A percentile compares a stretch with the other conserved stretches of the same genome.
phyloP scores from a whole-genome alignment of 1,140 invertebrate genomes.

The Phymorhynchus buccinoides region DNA sequence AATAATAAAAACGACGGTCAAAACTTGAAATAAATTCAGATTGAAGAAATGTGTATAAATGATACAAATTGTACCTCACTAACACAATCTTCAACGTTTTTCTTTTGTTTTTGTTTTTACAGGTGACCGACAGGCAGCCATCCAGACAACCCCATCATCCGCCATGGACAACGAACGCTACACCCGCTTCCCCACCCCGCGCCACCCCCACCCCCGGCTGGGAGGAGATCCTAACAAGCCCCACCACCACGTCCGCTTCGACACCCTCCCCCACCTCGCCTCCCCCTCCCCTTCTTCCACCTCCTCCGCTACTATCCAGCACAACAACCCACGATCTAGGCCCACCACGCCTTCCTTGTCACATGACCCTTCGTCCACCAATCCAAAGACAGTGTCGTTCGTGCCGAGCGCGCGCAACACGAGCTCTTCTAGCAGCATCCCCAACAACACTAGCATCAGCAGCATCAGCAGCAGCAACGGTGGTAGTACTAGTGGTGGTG shows the following conservation, averaged over 20 bases:
- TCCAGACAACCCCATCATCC: background rate
- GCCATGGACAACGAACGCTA: slow-evolving; percentile 7
- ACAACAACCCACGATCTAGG: background rate
- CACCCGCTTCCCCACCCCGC: slow-evolving; percentile 31
- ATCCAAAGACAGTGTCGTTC: slow-evolving; percentile 4
- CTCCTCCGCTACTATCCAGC: background rate
- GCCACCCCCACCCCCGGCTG: background rate
- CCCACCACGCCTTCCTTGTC: background rate
- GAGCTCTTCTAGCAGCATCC: background rate
- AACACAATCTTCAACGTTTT: too few relatives aligned
- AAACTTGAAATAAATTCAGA: too few relatives aligned
- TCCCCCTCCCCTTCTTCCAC: background rate
- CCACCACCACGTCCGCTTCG: slow-evolving; percentile 36
- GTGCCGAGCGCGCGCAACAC: background rate
- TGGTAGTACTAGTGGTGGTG: too few relatives aligned
- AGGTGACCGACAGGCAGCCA: slow-evolving; percentile 6
- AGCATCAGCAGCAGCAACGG: too few relatives aligned
- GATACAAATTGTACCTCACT: too few relatives aligned
- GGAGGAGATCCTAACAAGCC: background rate
- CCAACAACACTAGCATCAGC: too few relatives aligned
- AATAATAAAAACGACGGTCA: too few relatives aligned
- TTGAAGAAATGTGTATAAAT: too few relatives aligned
- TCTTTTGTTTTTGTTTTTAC: too few relatives aligned
- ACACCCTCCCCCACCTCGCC: background rate
- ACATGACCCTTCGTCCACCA: background rate